A percentile compares a stretch with the other conserved stretches of the same genome.
Conservation (phyloP, 2,888 invertebrate genomes). For the Cephus pygmeus region DNA sequence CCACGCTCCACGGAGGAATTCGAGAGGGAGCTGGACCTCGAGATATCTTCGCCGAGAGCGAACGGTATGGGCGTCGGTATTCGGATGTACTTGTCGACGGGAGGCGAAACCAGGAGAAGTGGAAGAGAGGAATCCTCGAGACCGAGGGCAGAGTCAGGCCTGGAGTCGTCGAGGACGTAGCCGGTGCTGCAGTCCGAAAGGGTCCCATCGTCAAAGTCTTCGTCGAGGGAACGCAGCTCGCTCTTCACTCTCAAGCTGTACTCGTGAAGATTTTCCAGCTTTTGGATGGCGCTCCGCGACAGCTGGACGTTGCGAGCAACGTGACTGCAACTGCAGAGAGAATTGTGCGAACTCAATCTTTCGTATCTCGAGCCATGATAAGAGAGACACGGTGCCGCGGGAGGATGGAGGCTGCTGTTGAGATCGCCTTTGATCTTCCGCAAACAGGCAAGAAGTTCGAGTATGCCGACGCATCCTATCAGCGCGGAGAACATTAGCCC, state of each 20-base stretch:
- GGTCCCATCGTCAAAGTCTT: slow-evolving; percentile 43
- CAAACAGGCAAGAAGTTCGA: slow-evolving; percentile 74
- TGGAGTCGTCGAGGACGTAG: slow-evolving; percentile 43
- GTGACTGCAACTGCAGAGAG: slow-evolving; percentile 53
- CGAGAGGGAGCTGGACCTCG: slow-evolving; percentile 33
- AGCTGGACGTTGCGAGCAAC: slow-evolving; percentile 40
- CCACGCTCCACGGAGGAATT: slow-evolving; percentile 42
- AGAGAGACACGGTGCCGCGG: slow-evolving; percentile 31
- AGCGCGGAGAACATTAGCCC: slow-evolving; percentile 81
- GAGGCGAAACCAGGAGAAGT: neutral
- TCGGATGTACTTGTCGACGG: slow-evolving; percentile 46
- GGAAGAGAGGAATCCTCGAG: slow-evolving; percentile 22
- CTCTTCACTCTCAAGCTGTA: slow-evolving; percentile 55
- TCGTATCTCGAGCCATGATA: slow-evolving; percentile 40
- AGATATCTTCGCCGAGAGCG: slow-evolving; percentile 40
- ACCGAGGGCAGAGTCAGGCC: slow-evolving; percentile 47
- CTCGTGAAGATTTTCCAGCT: slow-evolving; percentile 59
- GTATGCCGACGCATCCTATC: slow-evolving; percentile 79
- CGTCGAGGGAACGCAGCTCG: slow-evolving; percentile 49
- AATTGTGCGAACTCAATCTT: slow-evolving; percentile 50
- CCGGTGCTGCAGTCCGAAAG: slow-evolving; percentile 51
- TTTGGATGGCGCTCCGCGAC: slow-evolving; percentile 44
- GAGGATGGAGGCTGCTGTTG: slow-evolving; percentile 1
- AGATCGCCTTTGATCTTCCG: slow-evolving; percentile 45
- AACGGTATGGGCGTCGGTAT: slow-evolving; percentile 57